Percentiles rank a stretch among this genome's conserved stretches.
phyloP scores from a whole-genome alignment of 92 coral and sea anemone genomes.

The Parazoanthus darwini region DNA sequence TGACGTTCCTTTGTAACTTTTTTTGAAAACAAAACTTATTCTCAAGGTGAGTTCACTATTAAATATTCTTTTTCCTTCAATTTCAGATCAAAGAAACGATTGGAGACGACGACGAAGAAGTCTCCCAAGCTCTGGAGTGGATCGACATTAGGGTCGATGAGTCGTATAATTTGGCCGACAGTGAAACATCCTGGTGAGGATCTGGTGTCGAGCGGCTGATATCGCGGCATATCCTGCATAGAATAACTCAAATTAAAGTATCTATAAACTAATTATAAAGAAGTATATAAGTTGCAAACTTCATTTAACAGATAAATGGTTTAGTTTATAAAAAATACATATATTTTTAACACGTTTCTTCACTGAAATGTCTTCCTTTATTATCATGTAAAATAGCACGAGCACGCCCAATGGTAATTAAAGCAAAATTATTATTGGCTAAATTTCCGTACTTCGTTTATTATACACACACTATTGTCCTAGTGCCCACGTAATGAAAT shows the following conservation, averaged over 20 bases:
- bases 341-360: no score
- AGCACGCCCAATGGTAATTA: no score
- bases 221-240: background rate
- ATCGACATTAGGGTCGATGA: constrained; percentile 16
- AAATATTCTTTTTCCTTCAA: background rate
- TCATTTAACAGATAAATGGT: no score
- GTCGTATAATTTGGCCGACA: background rate
- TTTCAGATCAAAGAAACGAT: constrained; percentile 4
- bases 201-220: background rate
- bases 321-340: no score
- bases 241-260: background rate
- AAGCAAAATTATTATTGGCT: no score
- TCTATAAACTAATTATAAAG: no score
- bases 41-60: background rate
- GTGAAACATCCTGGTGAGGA: constrained; percentile 7
- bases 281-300: no score
- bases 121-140: constrained; percentile 19
- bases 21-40: background rate
- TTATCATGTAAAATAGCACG: no score
- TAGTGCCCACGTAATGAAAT: no score
- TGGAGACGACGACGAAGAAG: constrained; percentile 14
- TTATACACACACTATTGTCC: no score
- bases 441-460: no score
- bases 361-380: no score
- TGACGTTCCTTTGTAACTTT: background rate